phyloP scores from a whole-genome alignment of 2,797 vertebrate genomes.

The Xenops minutus region DNA sequence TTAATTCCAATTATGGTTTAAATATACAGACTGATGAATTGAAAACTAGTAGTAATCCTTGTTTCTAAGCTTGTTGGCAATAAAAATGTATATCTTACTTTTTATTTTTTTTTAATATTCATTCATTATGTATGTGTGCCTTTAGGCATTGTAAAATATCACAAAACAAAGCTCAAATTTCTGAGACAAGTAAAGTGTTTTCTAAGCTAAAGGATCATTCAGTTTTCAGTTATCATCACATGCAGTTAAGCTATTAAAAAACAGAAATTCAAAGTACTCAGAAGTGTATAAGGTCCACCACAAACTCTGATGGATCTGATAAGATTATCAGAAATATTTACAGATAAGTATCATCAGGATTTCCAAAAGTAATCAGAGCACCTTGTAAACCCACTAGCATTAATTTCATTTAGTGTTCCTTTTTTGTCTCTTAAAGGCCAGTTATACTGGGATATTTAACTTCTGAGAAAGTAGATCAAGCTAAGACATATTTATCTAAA shows the following conservation, averaged over 20 bases:
- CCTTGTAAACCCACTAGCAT: fast-evolving
- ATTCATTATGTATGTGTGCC: background rate
- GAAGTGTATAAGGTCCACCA: background rate
- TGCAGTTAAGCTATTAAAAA: background rate
- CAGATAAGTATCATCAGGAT: background rate
- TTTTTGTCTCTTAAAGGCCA: background rate
- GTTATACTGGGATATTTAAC: background rate
- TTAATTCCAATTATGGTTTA: background rate
- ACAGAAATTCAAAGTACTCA: background rate
- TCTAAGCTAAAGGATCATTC: background rate
- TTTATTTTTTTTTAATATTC: background rate
- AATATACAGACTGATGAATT: background rate
- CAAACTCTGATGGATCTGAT: background rate
- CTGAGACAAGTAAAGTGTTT: background rate
- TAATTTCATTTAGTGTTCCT: background rate
- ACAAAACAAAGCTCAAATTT: background rate
- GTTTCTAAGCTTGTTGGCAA: background rate
- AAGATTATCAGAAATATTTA: background rate
- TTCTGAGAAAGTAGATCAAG: background rate
- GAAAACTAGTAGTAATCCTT: background rate
- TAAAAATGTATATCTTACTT: background rate
- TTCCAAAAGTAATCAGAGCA: background rate
- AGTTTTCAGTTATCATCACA: background rate
- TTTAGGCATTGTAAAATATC: background rate
- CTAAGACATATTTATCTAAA: background rate